These are phyloP conservation scores for Bungarus multicinctus DNA, from an alignment of 2,113 vertebrate genomes.

Conservation along the genomic window DNA sequence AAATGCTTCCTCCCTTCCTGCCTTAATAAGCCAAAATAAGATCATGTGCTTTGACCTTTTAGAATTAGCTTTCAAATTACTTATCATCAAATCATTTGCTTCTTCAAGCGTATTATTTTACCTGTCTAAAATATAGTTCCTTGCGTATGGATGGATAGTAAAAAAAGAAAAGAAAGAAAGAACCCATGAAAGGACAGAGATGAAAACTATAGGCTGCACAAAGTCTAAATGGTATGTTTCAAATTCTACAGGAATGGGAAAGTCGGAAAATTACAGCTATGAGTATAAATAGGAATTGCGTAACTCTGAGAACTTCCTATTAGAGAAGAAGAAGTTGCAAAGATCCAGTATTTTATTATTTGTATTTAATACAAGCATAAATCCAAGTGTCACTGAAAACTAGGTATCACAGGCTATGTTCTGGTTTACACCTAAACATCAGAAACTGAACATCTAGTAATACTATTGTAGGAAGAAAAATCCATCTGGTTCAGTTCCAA, in stretches of 20 bases:
- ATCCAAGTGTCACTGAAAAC: background rate
- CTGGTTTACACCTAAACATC: background rate
- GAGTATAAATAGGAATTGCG: slow-evolving; percentile 7
- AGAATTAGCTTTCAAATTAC: background rate
- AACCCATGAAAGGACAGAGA: background rate
- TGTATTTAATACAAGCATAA: background rate
- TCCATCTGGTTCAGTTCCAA: too few species aligned
- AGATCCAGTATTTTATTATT: background rate
- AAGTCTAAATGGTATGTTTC: background rate
- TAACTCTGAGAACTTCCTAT: background rate
- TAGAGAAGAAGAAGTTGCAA: background rate
- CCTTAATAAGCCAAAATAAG: background rate
- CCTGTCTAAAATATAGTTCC: slow-evolving; percentile 9
- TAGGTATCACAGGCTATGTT: background rate
- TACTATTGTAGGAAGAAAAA: background rate
- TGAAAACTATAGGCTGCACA: background rate
- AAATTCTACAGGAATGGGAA: background rate
- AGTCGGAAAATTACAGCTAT: background rate
- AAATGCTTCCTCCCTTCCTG: background rate
- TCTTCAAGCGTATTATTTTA: slow-evolving; percentile 39
- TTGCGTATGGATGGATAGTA: background rate
- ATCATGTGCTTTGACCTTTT: background rate
- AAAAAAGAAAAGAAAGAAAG: background rate
- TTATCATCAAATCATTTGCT: slow-evolving; percentile 34
- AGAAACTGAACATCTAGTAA: background rate